Evolutionary conservation across 2,797 vertebrate genomes (phyloP), one percentile per base, ranked within the genome.

Genomic region (Holocentrus rufus): DNA sequence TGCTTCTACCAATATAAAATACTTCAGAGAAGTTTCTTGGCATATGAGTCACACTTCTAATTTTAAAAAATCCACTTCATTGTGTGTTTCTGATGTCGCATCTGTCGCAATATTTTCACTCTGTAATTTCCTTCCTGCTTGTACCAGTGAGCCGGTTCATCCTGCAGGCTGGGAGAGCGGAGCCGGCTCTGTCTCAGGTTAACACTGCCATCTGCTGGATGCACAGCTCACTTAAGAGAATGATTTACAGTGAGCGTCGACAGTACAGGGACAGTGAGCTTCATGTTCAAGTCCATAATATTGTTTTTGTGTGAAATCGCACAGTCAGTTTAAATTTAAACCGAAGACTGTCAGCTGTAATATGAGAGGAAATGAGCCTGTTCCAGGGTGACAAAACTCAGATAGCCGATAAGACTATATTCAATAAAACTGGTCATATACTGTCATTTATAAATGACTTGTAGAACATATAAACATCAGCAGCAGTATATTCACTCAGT

Each of bases 181-280:
- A 39, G 22, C 10, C 42, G 14, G 18, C 42, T 4, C 20, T 13
- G 17, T 53, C 76, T 69, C 34, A 76, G 79, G 31, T 76, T 58
- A 85, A 87, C 42, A 57, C 65, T 74, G 83, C 85, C 89, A 81
- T 59, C 91, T 92, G 79, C 71, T 86, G 90, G 69, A 10, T 6
- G 17, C 18, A 63, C 0, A 4, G 17, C 31, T 31, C 3, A 72
- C 47, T 53, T 22, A 17, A 8, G 23, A 5, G 11, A 23, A 20
- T 1, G 1, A 13, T 2, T 34, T 7, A 55, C 6, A 5, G 6
- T 34, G 2, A 31, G 8, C 6, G 27, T 1, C 7, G 2, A 6
- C 7, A 11, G 46, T 2, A 36, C 1, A 3, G 15, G 17, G 27
- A 34, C 27, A 18, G 15, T 2, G 60, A 20, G 15, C 42, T 18